These are phyloP conservation scores for Ligdia adustata DNA, from an alignment of 2,888 invertebrate species.

Conservation along the genomic window DNA sequence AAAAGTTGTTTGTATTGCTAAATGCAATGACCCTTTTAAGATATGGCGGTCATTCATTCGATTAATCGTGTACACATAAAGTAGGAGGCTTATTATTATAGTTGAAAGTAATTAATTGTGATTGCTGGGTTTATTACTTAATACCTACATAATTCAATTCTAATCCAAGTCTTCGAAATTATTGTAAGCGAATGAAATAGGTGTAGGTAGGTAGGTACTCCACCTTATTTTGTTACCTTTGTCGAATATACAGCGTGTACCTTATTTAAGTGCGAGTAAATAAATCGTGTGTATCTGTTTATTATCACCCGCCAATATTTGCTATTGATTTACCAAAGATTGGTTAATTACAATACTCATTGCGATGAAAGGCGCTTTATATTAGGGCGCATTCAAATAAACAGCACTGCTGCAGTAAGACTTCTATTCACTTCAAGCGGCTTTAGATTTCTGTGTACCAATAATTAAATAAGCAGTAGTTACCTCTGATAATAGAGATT, in stretches of 20 bases:
- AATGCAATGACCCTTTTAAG: too few relatives aligned
- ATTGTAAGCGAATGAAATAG: constrained; percentile 16
- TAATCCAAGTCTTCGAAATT: constrained; percentile 32
- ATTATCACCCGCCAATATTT: constrained; percentile 22
- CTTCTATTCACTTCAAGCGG: too few relatives aligned
- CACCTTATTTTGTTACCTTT: constrained; percentile 23
- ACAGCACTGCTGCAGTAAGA: too few relatives aligned
- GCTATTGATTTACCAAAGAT: constrained; percentile 36
- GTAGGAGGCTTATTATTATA: constrained; percentile 41
- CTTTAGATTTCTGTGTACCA: too few relatives aligned
- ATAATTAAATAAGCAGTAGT: too few relatives aligned
- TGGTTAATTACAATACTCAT: constrained; percentile 36
- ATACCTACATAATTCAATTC: constrained; percentile 7
- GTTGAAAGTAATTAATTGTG: constrained; percentile 37
- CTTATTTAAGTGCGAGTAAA: constrained; percentile 25
- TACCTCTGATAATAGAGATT: too few relatives aligned
- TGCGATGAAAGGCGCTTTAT: constrained; percentile 21
- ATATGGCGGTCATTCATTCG: too few relatives aligned
- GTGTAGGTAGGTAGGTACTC: constrained; percentile 2
- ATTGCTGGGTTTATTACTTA: constrained; percentile 33
- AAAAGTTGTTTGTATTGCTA: too few relatives aligned
- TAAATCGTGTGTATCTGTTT: constrained; percentile 10
- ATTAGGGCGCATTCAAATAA: too few relatives aligned
- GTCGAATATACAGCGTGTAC: constrained; percentile 27
- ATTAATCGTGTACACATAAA: constrained; percentile 31